These are phyloP conservation scores for Nephrocerus scutellatus DNA, from an alignment of 2,888 invertebrate genomes.

Conservation along the genomic window DNA sequence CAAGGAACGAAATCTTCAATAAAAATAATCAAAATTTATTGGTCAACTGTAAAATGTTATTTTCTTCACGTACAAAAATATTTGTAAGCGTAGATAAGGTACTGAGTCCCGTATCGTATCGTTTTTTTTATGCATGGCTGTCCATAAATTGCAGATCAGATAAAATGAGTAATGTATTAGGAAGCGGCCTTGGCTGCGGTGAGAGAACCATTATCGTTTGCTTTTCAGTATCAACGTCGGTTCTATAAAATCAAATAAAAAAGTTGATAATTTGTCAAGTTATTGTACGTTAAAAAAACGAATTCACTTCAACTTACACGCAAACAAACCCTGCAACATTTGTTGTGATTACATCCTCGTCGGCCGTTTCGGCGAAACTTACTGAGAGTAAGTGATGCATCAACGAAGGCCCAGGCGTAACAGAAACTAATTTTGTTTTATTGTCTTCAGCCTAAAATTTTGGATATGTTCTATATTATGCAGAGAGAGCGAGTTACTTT, in stretches of 20 bases:
- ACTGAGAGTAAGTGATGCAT: slow-evolving; percentile 85
- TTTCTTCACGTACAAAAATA: no score
- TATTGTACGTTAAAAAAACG: not conserved
- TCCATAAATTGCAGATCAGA: slow-evolving; percentile 96
- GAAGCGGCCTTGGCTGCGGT: slow-evolving; percentile 88
- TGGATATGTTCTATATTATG: not conserved
- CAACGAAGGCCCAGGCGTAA: slow-evolving; percentile 68
- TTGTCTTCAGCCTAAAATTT: slow-evolving; percentile 65
- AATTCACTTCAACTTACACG: slow-evolving; percentile 61
- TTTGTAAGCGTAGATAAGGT: no score
- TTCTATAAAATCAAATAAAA: slow-evolving; percentile 53
- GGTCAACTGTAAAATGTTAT: no score
- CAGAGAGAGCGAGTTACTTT: not conserved
- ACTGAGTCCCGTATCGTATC: no score
- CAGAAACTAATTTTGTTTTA: slow-evolving; percentile 77
- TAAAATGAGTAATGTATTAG: slow-evolving; percentile 75
- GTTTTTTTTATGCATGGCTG: slow-evolving; percentile 60
- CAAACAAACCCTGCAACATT: slow-evolving; percentile 89
- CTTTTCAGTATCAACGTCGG: slow-evolving; percentile 81
- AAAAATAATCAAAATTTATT: no score
- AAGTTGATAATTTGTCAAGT: not conserved
- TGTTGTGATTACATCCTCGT: slow-evolving; percentile 78
- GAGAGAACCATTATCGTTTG: slow-evolving; percentile 84
- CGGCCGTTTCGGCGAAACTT: slow-evolving; percentile 73
- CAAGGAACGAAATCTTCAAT: no score